Conservation (phyloP, 2,797 vertebrate species). For the Oryzias dopingdopingensis region DNA sequence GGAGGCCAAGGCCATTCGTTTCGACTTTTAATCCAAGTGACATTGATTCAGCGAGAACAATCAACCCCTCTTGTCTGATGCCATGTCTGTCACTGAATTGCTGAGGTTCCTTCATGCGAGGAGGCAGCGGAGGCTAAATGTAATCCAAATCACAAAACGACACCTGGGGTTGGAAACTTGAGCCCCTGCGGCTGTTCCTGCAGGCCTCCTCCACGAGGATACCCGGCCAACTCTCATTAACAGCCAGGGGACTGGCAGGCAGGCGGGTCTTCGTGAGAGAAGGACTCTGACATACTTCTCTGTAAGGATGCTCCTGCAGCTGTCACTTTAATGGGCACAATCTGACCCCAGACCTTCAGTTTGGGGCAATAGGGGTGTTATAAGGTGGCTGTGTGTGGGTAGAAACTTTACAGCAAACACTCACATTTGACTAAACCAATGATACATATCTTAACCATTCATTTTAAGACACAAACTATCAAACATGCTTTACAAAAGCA, state of each 20-base stretch:
- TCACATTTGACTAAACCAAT: not conserved
- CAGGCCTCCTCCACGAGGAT: slow-evolving; percentile 16
- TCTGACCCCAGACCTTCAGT: slow-evolving; percentile 35
- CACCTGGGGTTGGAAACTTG: slow-evolving; percentile 73
- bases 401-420: not conserved
- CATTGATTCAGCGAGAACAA: slow-evolving; percentile 71
- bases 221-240: slow-evolving; percentile 61
- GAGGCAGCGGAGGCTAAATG: slow-evolving; percentile 55
- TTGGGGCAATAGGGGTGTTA: not conserved
- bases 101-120: slow-evolving; percentile 43
- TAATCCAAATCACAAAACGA: slow-evolving; percentile 74
- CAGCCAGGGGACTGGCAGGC: slow-evolving; percentile 34
- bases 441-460: not conserved
- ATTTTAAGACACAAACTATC: not conserved
- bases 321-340: slow-evolving; percentile 62
- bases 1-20: slow-evolving; percentile 59
- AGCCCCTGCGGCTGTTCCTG: slow-evolving; percentile 66
- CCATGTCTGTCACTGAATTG: slow-evolving; percentile 59
- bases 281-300: slow-evolving; percentile 47
- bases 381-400: slow-evolving; percentile 27
- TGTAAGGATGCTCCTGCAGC: slow-evolving; percentile 39
- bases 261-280: slow-evolving; percentile 41
- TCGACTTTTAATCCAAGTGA: slow-evolving; percentile 76
- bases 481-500: not conserved
- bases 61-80: slow-evolving; percentile 57